phyloP scores from a whole-genome alignment of 2,888 invertebrate species.

The Tuta absoluta region DNA sequence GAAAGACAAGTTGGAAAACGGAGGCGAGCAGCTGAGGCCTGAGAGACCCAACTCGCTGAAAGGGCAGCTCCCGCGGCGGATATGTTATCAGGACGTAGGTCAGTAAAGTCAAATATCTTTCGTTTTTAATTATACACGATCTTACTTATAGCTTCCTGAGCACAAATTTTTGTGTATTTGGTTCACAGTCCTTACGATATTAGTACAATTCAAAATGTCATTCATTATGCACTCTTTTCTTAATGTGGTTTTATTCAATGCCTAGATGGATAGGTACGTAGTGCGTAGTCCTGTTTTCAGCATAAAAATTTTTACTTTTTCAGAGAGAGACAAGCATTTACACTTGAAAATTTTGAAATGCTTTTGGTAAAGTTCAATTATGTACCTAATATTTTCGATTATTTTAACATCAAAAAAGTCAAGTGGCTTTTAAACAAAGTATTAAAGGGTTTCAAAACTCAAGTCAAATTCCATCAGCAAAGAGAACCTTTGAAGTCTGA shows the following conservation, averaged over 20 bases:
- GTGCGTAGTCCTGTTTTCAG: too few species aligned
- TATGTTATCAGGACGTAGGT: slow-evolving; percentile 80
- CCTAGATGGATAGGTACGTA: too few species aligned
- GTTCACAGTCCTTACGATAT: too few species aligned
- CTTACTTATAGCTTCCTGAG: not conserved
- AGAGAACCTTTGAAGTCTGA: slow-evolving; percentile 12
- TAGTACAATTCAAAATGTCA: too few species aligned
- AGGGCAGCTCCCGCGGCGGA: slow-evolving; percentile 87
- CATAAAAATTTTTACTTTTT: too few species aligned
- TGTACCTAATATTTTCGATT: not conserved
- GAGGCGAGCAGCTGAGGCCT: slow-evolving; percentile 82
- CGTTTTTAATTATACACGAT: not conserved
- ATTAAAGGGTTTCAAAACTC: not conserved
- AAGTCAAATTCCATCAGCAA: not conserved
- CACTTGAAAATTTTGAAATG: too few species aligned
- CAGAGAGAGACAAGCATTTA: too few species aligned
- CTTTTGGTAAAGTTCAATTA: too few species aligned
- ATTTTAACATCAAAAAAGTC: not conserved
- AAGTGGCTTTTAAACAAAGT: not conserved
- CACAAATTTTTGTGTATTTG: not conserved
- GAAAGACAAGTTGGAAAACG: slow-evolving; percentile 94
- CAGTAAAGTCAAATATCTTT: not conserved
- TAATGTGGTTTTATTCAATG: too few species aligned
- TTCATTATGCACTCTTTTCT: too few species aligned
- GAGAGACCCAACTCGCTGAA: slow-evolving; percentile 91